phyloP scores from a whole-genome alignment of 2,113 vertebrate species.

The Centropus bengalensis region DNA sequence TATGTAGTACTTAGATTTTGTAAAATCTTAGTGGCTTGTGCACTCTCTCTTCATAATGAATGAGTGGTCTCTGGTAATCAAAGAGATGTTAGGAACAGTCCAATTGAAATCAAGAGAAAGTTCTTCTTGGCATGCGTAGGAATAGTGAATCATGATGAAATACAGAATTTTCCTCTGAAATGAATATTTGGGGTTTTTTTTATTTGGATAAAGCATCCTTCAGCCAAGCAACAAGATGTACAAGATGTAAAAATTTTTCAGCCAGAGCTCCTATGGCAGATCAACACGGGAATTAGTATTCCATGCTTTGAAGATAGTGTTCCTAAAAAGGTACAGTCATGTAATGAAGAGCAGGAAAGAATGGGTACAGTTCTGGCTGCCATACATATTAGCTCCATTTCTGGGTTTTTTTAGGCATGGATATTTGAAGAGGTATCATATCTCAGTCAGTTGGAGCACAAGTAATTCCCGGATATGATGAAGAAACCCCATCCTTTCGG shows the following conservation, averaged over 20 bases:
- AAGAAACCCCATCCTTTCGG: neutral
- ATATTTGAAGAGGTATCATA: neutral
- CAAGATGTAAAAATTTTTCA: neutral
- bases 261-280: neutral
- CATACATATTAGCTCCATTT: neutral
- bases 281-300: neutral
- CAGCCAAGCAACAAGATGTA: neutral
- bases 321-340: accelerated
- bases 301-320: neutral
- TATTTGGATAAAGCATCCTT: neutral
- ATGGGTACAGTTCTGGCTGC: neutral
- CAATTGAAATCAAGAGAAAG: neutral
- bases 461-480: neutral
- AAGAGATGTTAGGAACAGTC: neutral
- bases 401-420: neutral
- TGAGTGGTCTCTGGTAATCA: neutral
- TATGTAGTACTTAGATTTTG: neutral
- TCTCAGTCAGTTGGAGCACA: neutral
- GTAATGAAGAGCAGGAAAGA: neutral
- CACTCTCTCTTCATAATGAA: neutral
- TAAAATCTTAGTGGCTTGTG: neutral
- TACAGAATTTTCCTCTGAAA: neutral
- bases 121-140: neutral
- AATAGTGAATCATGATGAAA: neutral
- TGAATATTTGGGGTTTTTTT: neutral